Evolutionary conservation across 2,113 vertebrate genomes (phyloP).

Genomic region (Prunella fulvescens): DNA sequence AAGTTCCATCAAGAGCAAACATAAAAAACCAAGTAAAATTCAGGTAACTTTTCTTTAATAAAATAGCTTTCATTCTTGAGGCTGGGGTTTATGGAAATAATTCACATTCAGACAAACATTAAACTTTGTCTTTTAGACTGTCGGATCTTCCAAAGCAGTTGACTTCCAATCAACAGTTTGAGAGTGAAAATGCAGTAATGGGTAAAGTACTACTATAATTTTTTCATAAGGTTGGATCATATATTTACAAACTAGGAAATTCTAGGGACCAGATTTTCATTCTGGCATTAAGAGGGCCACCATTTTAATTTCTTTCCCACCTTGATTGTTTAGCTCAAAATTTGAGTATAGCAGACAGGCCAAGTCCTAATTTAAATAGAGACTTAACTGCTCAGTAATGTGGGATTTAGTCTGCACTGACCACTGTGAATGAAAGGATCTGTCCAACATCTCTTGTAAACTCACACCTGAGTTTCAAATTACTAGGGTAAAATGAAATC

Average conservation of each 20-base stretch:
- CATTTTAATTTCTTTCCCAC: background rate
- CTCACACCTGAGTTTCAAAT: background rate
- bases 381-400: background rate
- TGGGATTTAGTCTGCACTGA: background rate
- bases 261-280: background rate
- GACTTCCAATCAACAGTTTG: constrained; percentile 20
- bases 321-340: background rate
- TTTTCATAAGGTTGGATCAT: background rate
- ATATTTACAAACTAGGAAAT: background rate
- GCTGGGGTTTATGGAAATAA: background rate
- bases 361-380: background rate
- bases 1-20: constrained; percentile 22
- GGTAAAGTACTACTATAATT: background rate
- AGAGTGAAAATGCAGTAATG: constrained; percentile 37
- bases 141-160: constrained; percentile 45
- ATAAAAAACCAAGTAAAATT: constrained; percentile 57
- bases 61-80: background rate
- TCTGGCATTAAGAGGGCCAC: background rate
- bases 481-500: background rate
- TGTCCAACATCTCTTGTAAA: background rate
- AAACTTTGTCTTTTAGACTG: constrained; percentile 62
- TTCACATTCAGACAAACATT: background rate
- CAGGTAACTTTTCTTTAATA: constrained; percentile 70
- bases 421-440: background rate
- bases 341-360: background rate